A percentile compares a stretch with the other conserved stretches of the same genome.
Conservation (phyloP, 2,113 vertebrate genomes). For the Tetrax tetrax region DNA sequence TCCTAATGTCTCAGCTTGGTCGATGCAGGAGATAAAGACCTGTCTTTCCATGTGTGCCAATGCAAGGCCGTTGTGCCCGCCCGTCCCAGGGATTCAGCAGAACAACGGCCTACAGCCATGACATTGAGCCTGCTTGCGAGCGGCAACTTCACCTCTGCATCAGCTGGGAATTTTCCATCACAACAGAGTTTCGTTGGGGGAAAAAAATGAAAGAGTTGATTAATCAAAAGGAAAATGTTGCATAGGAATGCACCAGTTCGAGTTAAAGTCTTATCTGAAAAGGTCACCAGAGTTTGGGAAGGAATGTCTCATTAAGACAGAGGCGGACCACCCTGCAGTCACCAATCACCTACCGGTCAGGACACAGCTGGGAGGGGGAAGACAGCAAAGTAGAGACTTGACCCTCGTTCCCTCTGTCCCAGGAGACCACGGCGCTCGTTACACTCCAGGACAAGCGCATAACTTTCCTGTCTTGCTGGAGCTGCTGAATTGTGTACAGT, state of each 20-base stretch:
- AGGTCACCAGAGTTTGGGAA: background rate
- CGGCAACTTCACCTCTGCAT: background rate
- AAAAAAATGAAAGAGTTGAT: background rate
- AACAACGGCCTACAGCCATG: background rate
- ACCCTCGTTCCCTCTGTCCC: background rate
- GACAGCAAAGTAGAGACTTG: background rate
- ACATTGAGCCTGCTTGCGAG: accelerated
- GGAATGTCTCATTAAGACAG: slow-evolving; percentile 11
- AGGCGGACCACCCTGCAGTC: slow-evolving; percentile 49
- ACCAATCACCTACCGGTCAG: background rate
- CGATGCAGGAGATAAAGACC: background rate
- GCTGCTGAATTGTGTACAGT: slow-evolving; percentile 16
- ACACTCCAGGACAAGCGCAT: background rate
- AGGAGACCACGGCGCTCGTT: background rate
- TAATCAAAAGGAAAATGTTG: slow-evolving; percentile 1
- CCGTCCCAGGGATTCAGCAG: background rate
- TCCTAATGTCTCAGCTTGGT: background rate
- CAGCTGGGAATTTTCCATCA: slow-evolving; percentile 18
- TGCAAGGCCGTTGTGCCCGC: background rate
- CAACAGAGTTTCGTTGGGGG: background rate
- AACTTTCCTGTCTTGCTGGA: slow-evolving; percentile 2
- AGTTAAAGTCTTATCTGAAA: slow-evolving; percentile 26
- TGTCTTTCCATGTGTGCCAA: background rate
- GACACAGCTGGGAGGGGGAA: background rate
- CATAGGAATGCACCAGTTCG: background rate